Evolutionary conservation across 1,140 invertebrate genomes (phyloP).

Genomic region (Megalopta genalis): DNA sequence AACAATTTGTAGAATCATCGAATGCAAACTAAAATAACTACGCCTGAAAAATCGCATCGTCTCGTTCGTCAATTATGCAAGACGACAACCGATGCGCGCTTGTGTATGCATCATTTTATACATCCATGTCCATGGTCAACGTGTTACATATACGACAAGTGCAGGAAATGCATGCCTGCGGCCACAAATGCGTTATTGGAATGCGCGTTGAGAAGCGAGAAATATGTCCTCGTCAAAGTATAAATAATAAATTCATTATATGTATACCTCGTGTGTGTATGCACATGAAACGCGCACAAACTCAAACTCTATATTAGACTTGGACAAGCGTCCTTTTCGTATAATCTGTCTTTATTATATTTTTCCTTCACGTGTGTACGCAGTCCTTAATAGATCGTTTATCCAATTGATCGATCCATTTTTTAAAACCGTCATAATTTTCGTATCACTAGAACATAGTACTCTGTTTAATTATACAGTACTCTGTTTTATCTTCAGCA

Average conservation of each 20-base stretch:
- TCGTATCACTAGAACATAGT: too few species aligned
- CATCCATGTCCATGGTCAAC: constrained; percentile 24
- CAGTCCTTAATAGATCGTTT: too few species aligned
- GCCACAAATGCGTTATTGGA: constrained; percentile 15
- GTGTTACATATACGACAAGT: constrained; percentile 22
- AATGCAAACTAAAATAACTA: not conserved
- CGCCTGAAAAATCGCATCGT: constrained; percentile 6
- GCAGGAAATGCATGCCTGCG: constrained; percentile 31
- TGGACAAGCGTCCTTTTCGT: too few species aligned
- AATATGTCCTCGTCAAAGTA: not conserved
- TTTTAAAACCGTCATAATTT: too few species aligned
- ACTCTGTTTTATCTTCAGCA: too few species aligned
- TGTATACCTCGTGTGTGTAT: too few species aligned
- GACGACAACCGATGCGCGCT: not conserved
- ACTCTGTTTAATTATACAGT: too few species aligned
- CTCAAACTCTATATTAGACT: not conserved
- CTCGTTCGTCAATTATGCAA: constrained; percentile 26
- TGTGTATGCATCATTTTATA: constrained; percentile 1
- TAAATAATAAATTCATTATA: constrained; percentile 26
- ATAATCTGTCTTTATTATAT: not conserved
- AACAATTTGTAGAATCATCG: not conserved
- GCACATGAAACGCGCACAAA: not conserved
- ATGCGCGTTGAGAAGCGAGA: not conserved
- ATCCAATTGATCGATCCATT: too few species aligned
- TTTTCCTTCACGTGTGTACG: too few species aligned